Percentiles rank a stretch among this genome's conserved stretches.
Evolutionary conservation across 92 coral and sea anemone species (phyloP).

Genomic region (Zoanthus gigantus): DNA sequence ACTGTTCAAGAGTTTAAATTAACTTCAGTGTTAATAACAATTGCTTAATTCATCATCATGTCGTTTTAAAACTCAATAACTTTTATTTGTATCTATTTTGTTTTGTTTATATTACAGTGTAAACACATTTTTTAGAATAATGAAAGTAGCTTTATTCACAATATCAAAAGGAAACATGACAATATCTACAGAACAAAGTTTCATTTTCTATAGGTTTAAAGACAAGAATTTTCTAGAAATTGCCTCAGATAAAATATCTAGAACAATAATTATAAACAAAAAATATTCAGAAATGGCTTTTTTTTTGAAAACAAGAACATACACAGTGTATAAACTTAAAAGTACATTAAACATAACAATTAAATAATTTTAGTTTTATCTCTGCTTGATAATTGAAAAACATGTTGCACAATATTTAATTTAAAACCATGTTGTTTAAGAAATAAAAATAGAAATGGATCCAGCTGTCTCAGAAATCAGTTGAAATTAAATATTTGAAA

Average conservation of each 20-base stretch:
- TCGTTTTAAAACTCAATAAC: neutral
- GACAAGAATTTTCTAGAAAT: neutral
- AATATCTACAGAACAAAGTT: neutral
- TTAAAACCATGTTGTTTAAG: neutral
- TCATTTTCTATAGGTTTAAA: neutral
- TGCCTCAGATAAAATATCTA: neutral
- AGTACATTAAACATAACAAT: too few relatives aligned
- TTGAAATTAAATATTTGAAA: neutral
- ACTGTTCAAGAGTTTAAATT: neutral
- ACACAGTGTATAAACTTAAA: too few relatives aligned
- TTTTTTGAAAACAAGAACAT: neutral
- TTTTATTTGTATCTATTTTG: neutral
- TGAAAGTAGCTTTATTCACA: neutral
- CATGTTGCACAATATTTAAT: too few relatives aligned
- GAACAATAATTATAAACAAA: neutral
- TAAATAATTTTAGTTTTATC: too few relatives aligned
- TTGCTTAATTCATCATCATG: neutral
- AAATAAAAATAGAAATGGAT: neutral
- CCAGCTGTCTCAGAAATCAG: neutral
- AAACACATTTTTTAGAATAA: neutral
- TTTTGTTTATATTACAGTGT: neutral
- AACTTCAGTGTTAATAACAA: neutral
- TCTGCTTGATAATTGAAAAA: neutral
- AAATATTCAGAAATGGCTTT: neutral
- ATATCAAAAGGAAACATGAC: neutral